A percentile compares a stretch with the other conserved stretches of the same genome.
These are phyloP conservation scores for Liposcelis brunnea DNA, from an alignment of 2,888 invertebrate species.

Conservation along the genomic window DNA sequence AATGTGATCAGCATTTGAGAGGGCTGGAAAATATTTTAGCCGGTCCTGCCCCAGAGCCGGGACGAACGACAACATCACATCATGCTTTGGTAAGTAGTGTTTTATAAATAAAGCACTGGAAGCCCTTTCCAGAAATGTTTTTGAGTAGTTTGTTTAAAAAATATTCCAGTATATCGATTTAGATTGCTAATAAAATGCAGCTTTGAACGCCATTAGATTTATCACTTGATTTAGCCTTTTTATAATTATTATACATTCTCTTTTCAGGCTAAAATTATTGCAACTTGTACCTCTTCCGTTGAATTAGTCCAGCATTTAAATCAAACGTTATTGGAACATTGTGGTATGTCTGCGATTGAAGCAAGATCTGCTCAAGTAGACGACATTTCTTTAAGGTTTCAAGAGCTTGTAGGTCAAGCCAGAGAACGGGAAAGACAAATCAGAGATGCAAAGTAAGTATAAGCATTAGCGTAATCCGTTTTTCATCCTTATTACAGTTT, in stretches of 20 bases:
- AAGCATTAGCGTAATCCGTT: too few relatives aligned
- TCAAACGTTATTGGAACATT: conserved; percentile 54
- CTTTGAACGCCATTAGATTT: too few relatives aligned
- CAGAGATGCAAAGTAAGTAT: conserved; percentile 53
- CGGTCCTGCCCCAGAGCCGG: conserved; percentile 35
- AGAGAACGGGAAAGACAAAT: conserved; percentile 59
- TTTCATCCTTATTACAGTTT: too few relatives aligned
- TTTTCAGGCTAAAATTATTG: conserved; percentile 46
- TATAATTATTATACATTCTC: too few relatives aligned
- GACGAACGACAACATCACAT: neutral
- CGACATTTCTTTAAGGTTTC: conserved; percentile 33
- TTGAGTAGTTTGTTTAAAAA: conserved; percentile 1
- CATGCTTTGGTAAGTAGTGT: neutral
- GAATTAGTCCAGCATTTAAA: conserved; percentile 70
- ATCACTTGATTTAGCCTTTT: too few relatives aligned
- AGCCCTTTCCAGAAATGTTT: too few relatives aligned
- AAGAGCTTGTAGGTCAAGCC: conserved; percentile 45
- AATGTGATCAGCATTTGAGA: conserved; percentile 48
- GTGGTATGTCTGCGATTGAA: conserved; percentile 25
- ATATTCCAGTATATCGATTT: neutral
- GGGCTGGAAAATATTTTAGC: conserved; percentile 45
- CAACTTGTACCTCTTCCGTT: conserved; percentile 60
- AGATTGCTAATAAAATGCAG: too few relatives aligned
- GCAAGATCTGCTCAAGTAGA: conserved; percentile 19
- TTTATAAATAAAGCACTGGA: neutral